Evolutionary conservation across 2,888 invertebrate species (phyloP).

Genomic region (Caenorhabditis auriculariae): DNA sequence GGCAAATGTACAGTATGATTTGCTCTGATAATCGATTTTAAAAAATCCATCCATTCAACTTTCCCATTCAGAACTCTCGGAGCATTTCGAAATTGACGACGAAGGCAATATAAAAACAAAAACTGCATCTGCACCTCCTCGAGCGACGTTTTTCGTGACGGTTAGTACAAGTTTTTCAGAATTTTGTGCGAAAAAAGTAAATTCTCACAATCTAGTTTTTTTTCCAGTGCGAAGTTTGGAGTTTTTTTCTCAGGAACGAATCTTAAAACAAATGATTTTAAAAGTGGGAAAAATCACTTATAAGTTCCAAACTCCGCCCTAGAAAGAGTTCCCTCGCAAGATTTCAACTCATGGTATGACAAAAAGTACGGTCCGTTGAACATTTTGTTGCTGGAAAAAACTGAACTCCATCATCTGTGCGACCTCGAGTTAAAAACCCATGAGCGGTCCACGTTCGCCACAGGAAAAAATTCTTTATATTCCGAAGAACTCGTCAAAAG

Average conservation of each 20-base stretch:
- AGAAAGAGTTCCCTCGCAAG: background rate
- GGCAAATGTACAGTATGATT: too few species aligned
- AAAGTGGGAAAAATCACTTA: background rate
- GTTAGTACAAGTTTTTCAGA: too few species aligned
- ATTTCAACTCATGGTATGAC: too few species aligned
- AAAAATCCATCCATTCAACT: background rate
- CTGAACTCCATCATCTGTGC: too few species aligned
- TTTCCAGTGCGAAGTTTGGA: slow-evolving; percentile 5
- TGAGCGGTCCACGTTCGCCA: too few species aligned
- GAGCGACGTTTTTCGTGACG: slow-evolving; percentile 43
- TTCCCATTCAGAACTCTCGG: slow-evolving; percentile 33
- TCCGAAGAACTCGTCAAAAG: too few species aligned
- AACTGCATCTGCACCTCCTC: slow-evolving; percentile 35
- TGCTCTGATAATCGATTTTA: background rate
- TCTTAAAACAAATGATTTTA: slow-evolving; percentile 6
- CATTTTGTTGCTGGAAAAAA: too few species aligned
- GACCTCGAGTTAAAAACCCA: too few species aligned
- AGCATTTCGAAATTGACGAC: slow-evolving; percentile 42
- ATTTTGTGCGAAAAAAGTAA: too few species aligned
- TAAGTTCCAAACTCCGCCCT: background rate
- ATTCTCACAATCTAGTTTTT: too few species aligned
- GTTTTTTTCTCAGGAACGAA: background rate
- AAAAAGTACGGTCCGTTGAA: too few species aligned
- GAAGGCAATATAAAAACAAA: slow-evolving; percentile 33
- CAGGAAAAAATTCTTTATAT: too few species aligned